Evolutionary conservation across 1,140 invertebrate genomes (phyloP), one percentile per base, ranked within the genome.

Genomic region (Stenopsyche tienmushanensis): DNA sequence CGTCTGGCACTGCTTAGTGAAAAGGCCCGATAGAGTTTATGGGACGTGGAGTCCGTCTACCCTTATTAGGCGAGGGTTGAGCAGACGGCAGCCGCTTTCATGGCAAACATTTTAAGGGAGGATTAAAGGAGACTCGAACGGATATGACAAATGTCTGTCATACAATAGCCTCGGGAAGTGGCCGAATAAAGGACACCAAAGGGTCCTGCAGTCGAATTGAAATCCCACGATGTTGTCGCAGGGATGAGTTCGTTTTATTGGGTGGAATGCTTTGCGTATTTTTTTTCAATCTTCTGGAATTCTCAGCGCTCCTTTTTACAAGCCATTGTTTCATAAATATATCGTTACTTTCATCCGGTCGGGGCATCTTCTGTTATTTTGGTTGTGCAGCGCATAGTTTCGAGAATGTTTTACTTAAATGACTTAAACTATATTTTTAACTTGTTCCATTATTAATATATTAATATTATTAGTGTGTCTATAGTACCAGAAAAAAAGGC

Each of bases 91-190:
- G 26, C n/a, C 26, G 53, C 23, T 57, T 57, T 39, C 39, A 42
- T 39, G 26, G 54, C 18, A 39, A 39, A 57, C 34, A 39, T 57
- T 57, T 57, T 42, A 42, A 57, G 54, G 54, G 54, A 57, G 54
- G 54, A 57, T 57, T 57, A 57, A 57, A 42, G 54, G 54, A 55
- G 53, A n/a, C 15, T 29, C 53, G 54, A 42, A 42, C 39, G 54
- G 54, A 57, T 57, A 57, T 57, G 54, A 57, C 54, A 57, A 57
- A 57, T 57, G 54, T 57, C 54, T 42, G 54, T 57, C 39, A 42
- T 57, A 42, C 34, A 42, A 57, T 42, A 20, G 39, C 53, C 29
- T 7, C 3, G n/a, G 53, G 53, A 20, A 34, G 13, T 39, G 39
- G 15, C 54, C 21, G 23, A n/a, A 53, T 53, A 53, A 53, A 53